Base-by-base conservation (phyloP, 1,140 invertebrate species). In the Drosophila seguyi region DNA sequence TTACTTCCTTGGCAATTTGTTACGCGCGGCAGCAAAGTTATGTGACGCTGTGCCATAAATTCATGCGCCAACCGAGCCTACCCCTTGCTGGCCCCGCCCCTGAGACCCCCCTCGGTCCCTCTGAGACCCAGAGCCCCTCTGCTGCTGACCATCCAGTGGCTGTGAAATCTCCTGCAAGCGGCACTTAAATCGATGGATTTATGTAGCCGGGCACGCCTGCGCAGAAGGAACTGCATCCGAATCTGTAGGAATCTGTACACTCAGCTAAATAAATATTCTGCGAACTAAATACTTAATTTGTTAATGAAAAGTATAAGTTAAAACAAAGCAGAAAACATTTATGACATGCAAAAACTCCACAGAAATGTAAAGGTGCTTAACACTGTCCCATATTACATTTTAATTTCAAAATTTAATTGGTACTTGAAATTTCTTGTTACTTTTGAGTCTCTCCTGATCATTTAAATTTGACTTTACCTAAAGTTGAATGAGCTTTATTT, bases 1-100 rank as follows among this genome's bases (percentile, higher is more conserved):
- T 81, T 90, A 90, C 91, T 92, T 92, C 87, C 91, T 92, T 92
- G 79, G 87, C 91, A 92, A 92, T 92, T 92, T 92, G 91, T 92
- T 92, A 92, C 83, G 88, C 87, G 87, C 81, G 75, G 86, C 86
- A 84, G 91, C 91, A 92, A 92, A 92, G 88, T 92, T 92, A 92
- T 92, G 91, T 92, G 91, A 92, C 91, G 85, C 86, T 79, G 84
- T 74, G 85, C 87, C 88, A 92, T 92, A 92, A 92, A 92, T 92
- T 90, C 81, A 88, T 81, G 78, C 73, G 50, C 85, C 85, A 88
- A 90, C 77, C 81, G 72, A 90, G 69, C 58, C 73, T 50, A 38
- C 47, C 69, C 41, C 50, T 31, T 8, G 13, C 74, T n/a, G 25
- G 55, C 45, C 31, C 62, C 42, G 39, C 60, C 61, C 39, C 59